Evolutionary conservation across 2,797 vertebrate species (phyloP).

Genomic region (Melanotaenia parkinsoni): DNA sequence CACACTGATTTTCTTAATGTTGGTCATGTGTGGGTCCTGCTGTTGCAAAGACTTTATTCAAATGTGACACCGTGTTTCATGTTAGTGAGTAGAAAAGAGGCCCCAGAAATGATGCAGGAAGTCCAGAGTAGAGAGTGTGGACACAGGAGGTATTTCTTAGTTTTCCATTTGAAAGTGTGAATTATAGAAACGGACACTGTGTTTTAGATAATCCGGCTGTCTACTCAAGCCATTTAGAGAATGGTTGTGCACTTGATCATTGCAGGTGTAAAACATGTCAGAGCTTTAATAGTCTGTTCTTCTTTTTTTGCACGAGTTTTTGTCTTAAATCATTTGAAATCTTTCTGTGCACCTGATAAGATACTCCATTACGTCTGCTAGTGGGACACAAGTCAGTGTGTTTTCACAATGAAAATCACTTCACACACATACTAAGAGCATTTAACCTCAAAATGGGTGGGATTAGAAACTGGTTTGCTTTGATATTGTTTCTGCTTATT

Average conservation of each 20-base stretch:
- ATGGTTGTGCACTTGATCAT: neutral
- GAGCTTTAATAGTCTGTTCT: slow-evolving; percentile 1
- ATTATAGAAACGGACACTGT: neutral
- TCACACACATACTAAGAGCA: neutral
- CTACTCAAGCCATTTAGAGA: neutral
- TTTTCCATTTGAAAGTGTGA: neutral
- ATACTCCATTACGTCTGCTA: slow-evolving; percentile 2
- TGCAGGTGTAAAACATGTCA: neutral
- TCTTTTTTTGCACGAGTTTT: slow-evolving; percentile 13
- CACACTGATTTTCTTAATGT: slow-evolving; percentile 73
- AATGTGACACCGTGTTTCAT: slow-evolving; percentile 13
- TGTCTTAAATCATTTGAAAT: slow-evolving; percentile 11
- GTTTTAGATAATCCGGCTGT: neutral
- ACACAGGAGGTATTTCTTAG: fast-evolving
- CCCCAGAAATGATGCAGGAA: slow-evolving; percentile 14
- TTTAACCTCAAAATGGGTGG: neutral
- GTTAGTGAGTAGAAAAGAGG: slow-evolving; percentile 19
- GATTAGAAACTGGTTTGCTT: slow-evolving; percentile 36
- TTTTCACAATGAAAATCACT: neutral
- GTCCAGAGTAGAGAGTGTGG: neutral
- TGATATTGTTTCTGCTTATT: neutral
- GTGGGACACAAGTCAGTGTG: neutral
- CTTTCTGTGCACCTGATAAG: slow-evolving; percentile 10
- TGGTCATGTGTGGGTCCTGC: slow-evolving; percentile 63
- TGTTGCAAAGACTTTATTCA: slow-evolving; percentile 37